Conservation (phyloP, 2,797 vertebrate genomes). For the Xyrichtys novacula region DNA sequence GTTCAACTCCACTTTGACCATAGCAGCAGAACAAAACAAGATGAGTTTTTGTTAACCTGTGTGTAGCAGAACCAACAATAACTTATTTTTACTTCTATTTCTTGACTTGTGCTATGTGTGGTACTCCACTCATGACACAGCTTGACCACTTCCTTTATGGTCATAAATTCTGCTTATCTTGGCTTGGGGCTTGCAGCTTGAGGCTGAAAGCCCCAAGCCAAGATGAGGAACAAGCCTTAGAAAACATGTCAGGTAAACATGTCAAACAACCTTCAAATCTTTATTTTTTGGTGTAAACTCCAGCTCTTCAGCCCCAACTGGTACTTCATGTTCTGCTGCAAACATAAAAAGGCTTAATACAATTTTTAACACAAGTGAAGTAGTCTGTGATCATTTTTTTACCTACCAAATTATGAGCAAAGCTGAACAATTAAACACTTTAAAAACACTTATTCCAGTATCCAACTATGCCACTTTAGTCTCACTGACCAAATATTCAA, state of each 20-base stretch:
- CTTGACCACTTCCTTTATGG: background rate
- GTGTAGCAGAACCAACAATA: no score
- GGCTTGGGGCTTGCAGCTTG: no score
- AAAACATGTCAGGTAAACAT: no score
- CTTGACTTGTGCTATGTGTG: background rate
- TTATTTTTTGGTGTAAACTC: background rate
- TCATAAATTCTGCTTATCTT: background rate
- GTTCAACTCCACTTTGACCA: no score
- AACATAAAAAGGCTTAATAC: background rate
- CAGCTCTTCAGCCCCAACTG: background rate
- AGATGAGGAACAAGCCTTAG: no score
- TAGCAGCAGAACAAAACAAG: no score
- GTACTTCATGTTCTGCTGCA: background rate
- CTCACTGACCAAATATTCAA: background rate
- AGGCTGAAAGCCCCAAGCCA: no score
- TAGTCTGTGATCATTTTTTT: background rate
- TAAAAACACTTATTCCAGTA: background rate
- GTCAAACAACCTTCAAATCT: no score
- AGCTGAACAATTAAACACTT: background rate
- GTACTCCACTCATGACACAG: background rate
- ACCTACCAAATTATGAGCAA: background rate
- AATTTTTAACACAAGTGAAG: background rate
- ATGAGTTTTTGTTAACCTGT: no score
- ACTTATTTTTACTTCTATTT: background rate
- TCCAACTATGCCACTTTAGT: slow-evolving; percentile 1